Conservation (phyloP, 2,113 vertebrate genomes). For the Crocuta crocuta region DNA sequence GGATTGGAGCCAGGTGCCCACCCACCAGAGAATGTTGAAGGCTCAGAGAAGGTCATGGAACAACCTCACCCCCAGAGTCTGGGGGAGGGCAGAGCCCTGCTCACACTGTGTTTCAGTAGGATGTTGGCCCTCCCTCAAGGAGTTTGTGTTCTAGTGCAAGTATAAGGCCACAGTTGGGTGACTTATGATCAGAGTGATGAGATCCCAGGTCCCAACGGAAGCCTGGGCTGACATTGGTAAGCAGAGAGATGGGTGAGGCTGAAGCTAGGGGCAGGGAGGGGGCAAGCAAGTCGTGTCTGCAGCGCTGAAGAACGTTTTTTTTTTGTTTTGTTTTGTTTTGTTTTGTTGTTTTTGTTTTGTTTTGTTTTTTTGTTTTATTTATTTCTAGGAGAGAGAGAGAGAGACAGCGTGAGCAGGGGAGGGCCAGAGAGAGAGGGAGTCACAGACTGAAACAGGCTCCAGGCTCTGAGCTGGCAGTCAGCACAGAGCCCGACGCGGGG, state of each 20-base stretch:
- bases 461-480: too few species aligned
- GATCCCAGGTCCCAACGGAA: rapidly evolving
- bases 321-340: background rate
- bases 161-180: background rate
- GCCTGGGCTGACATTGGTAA: background rate
- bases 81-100: rapidly evolving
- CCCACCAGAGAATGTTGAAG: background rate
- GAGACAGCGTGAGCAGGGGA: too few species aligned
- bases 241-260: background rate
- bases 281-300: background rate
- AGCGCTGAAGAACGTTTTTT: background rate
- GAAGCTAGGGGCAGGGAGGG: background rate
- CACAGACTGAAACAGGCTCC: too few species aligned
- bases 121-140: background rate
- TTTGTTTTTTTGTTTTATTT: too few species aligned
- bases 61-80: background rate
- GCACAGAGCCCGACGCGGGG: too few species aligned
- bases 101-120: background rate
- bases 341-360: too few species aligned
- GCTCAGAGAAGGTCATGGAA: background rate
- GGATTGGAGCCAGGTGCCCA: background rate
- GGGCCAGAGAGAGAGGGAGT: too few species aligned
- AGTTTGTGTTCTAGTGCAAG: background rate
- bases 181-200: background rate
- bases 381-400: too few species aligned